Evolutionary conservation across 2,113 vertebrate species (phyloP).

Genomic region (Puma concolor): DNA sequence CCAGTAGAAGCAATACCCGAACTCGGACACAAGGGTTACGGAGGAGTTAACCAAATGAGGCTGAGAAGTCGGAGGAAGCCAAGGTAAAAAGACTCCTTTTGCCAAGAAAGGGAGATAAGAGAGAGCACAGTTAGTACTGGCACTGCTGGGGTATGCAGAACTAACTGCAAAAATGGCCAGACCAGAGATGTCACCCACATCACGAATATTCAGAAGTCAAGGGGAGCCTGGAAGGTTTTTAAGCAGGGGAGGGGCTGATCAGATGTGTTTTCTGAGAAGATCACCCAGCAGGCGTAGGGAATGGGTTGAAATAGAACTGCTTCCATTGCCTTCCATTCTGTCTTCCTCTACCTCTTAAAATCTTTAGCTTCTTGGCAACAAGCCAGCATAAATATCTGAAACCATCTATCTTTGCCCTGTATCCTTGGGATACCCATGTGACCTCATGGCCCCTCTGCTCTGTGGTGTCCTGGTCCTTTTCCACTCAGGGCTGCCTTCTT

Average conservation of each 20-base stretch:
- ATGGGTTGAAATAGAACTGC: not conserved
- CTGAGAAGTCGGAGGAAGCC: not conserved
- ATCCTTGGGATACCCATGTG: not conserved
- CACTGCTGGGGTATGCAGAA: not conserved
- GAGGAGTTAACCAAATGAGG: not conserved
- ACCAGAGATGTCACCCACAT: not conserved
- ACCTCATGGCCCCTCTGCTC: not conserved
- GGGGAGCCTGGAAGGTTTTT: not conserved
- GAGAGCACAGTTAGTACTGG: not conserved
- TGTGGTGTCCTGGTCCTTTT: not conserved
- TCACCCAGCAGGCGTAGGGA: not conserved
- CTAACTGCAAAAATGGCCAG: not conserved
- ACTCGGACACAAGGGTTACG: not conserved
- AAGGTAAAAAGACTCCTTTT: no score
- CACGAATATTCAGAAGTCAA: not conserved
- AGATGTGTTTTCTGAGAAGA: not conserved
- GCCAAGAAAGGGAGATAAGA: not conserved
- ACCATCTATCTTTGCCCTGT: not conserved
- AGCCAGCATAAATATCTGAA: not conserved
- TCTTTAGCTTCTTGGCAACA: not conserved
- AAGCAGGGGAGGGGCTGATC: not conserved
- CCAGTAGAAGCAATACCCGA: not conserved
- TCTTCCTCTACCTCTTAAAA: not conserved
- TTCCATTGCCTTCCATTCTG: not conserved
- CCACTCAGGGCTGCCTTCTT: not conserved